Evolutionary conservation across 2,113 vertebrate genomes (phyloP), one percentile per base, ranked within the genome.

Genomic region (Siniperca knerii): DNA sequence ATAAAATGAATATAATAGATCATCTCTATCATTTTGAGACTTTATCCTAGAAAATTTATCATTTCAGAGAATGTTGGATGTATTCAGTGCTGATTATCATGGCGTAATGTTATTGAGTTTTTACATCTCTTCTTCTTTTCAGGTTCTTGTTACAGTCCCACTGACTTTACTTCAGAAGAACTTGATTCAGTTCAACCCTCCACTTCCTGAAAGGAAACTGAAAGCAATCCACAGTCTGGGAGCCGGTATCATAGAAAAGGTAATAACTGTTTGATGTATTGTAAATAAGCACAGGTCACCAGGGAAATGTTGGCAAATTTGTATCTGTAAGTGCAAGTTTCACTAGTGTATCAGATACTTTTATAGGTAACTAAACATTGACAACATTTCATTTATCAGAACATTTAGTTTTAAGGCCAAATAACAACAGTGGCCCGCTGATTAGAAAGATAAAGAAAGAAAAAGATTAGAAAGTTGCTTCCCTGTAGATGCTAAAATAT

Each of bases 191-290:
- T 99, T 99, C 92, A 96, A 93, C 35, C 98, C 98, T 61, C 92
- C 96, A 0, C 92, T 99, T 57, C 95, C 97, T 55, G 98, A 99
- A 60, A 96, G 97, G 92, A 99, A 99, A 94, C 94, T 97, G 86
- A 99, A 99, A 94, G 98, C 98, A 0, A 97, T 99, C 90, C 97
- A 97, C 89, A 98, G 97, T 82, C 94, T 99, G 81, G 98, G 98
- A 29, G 96, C 97, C 0, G 98, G 98, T 71, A 96, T 99, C 73
- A 99, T 99, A 79, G 98, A 99, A 77, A 99, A 99, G 96, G 98
- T 98, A 90, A 82, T 9, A 1, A 25, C 15, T 18, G 5, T 10
- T 33, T 12, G 2, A 37, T 40, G 11, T 33, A n/a, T 61, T 50
- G 18, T 46, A 20, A 35, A 70, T 18, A 25, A 20, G 4, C 20